Base-by-base conservation (phyloP, 2,888 invertebrate genomes). In the Emmelina monodactyla region DNA sequence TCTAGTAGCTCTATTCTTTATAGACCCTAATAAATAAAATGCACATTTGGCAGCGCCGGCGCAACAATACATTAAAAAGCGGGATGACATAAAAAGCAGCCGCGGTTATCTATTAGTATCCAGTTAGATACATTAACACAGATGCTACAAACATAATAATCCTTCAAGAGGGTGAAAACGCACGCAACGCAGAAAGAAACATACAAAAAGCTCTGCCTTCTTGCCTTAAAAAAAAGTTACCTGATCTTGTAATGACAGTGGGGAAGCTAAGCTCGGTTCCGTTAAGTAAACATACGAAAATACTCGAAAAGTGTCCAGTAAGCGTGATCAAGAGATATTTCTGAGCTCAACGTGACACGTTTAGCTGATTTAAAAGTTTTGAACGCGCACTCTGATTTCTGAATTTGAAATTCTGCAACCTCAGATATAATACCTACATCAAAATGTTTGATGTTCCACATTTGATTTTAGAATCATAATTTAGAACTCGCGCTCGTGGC, bases 21-120 rank as follows among this genome's bases (percentile, higher is more conserved):
- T 40, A 48, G 49, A 57, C 72, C 73, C 75, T 57, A 47, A 65
- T 68, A 69, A 75, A 72, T 69, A 72, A 69, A 66, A 62, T 55
- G 69, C 65, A 67, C 78, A 78, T 75, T 78, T 73, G 79, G 72
- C 55, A 53, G 55, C 55, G 55, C 54, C 51, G n/a, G 53, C 63
- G 25, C 25, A 54, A 76, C 72, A 78, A 76, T 64, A 70, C 70
- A 66, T 64, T 64, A 69, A 73, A 75, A 68, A 29, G 58, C 59
- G 58, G 58, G 53, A 50, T 51, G 56, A 53, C 62, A 76, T 78
- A 78, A 78, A 79, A 78, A 78, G 53, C 78, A 76, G 66, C 73
- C 69, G 78, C 61, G 71, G 75, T 73, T 75, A 75, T 75, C 76
- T 78, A 76, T 78, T 75, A 72, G 73, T 78, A 73, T 79, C 79